A percentile compares a stretch with the other conserved stretches of the same genome.
Evolutionary conservation across 2,797 vertebrate genomes (phyloP).

Genomic region (Molossus alvarezi): DNA sequence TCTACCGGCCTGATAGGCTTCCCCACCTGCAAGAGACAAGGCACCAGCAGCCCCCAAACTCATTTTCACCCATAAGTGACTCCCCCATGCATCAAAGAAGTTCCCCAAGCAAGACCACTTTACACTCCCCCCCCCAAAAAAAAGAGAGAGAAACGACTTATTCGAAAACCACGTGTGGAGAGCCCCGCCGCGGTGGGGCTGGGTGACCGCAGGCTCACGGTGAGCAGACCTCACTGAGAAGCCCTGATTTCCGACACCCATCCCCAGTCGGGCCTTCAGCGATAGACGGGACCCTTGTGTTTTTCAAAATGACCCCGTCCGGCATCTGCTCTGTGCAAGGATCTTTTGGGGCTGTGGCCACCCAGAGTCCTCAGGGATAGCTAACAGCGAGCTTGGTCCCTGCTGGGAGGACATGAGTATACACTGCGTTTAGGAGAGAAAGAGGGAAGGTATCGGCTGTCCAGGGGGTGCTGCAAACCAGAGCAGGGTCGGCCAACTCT

Average conservation of each 20-base stretch:
- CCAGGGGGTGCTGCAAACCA: neutral
- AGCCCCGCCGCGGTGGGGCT: neutral
- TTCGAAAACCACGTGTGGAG: neutral
- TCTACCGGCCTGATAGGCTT: too few relatives aligned
- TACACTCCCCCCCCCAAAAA: too few relatives aligned
- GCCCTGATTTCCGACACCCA: neutral
- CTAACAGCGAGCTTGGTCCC: neutral
- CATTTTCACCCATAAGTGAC: too few relatives aligned
- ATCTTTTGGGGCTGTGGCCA: neutral
- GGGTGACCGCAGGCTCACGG: neutral
- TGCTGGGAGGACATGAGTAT: neutral
- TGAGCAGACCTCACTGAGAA: neutral
- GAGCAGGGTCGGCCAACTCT: neutral
- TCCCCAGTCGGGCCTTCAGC: neutral
- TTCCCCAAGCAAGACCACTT: too few relatives aligned
- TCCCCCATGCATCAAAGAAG: too few relatives aligned
- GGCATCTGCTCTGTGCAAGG: neutral
- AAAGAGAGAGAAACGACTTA: neutral
- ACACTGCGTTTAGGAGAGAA: neutral
- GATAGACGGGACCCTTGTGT: neutral
- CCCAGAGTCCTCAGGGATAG: neutral
- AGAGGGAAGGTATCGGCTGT: neutral
- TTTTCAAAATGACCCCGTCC: neutral
- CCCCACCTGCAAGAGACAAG: too few relatives aligned
- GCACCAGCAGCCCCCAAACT: too few relatives aligned